These are phyloP conservation scores for Mormyrus lacerda DNA, from an alignment of 2,113 vertebrate species.

Conservation along the genomic window DNA sequence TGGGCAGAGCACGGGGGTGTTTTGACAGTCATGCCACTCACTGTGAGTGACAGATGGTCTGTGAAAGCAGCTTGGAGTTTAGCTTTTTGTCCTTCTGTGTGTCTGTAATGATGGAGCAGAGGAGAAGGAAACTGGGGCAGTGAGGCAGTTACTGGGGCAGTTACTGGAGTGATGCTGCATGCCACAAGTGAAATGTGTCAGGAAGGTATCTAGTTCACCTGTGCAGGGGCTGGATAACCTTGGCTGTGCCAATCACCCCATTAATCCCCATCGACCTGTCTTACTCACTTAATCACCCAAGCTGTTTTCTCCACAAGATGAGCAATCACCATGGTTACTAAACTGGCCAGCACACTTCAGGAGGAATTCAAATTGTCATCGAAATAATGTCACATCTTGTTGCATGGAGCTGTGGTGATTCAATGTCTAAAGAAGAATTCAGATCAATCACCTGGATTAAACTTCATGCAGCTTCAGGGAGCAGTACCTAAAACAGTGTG, in stretches of 20 bases:
- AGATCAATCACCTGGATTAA: background rate
- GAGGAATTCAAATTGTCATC: constrained; percentile 25
- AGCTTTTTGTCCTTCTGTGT: background rate
- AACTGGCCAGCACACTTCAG: constrained; percentile 30
- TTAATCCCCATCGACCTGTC: constrained; percentile 23
- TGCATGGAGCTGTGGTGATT: background rate
- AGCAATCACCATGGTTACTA: constrained; percentile 40
- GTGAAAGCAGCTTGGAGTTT: background rate
- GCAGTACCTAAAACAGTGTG: background rate
- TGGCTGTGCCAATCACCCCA: constrained; percentile 2
- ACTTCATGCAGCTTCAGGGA: background rate
- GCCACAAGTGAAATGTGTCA: background rate
- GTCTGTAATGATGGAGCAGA: background rate
- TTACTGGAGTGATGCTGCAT: background rate
- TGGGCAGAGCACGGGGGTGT: background rate
- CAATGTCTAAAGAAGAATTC: background rate
- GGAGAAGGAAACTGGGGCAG: background rate
- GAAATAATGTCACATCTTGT: background rate
- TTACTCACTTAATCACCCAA: constrained; percentile 14
- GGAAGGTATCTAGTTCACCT: background rate
- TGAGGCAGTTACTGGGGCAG: background rate
- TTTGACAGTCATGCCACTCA: background rate
- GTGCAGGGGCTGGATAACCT: background rate
- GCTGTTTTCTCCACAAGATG: constrained; percentile 38
- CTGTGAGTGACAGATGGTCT: background rate